Evolutionary conservation across 1,140 invertebrate genomes (phyloP), one percentile per base, ranked within the genome.

Genomic region (Monomorium pharaonis): DNA sequence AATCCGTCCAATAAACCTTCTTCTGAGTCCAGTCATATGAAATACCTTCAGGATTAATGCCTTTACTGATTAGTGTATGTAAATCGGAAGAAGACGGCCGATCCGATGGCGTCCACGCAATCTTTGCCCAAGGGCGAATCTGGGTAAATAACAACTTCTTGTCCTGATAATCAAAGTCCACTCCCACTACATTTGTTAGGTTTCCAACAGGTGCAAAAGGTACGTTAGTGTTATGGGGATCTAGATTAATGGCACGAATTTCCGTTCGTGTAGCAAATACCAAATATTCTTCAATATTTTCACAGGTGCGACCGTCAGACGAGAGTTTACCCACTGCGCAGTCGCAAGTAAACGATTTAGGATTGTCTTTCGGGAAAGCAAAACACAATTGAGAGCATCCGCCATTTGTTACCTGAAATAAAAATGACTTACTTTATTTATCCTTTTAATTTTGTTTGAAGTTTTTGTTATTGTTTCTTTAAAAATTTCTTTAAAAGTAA

Each of bases 1-100:
- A 98, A 90, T 99, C 99, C 0, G 99, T 99, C 98, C 98, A 99
- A 93, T 99, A 99, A 42, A 99, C 97, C 94, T 99, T 99, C 91
- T 98, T 98, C 86, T 98, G 98, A 0, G 98, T 99, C 99, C 99
- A 99, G 92, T 99, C 99, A 92, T 99, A 99, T 0, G 98, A 98
- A 85, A 99, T 98, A 5, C 99, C 99, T 94, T 99, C 98, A 0
- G 98, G 98, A 94, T 98, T 99, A 75, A 98, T 98, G 24, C 97
- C 97, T 92, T 97, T 97, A 76, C 95, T 97, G 16, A 98, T 96
- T 12, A 98, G 96, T 74, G 96, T 97, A n/a, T 97, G 96, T n/a
- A 98, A 96, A 58, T 96, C 95, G 3, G 94, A 93, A 2, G 94
- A 93, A 1, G 95, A 96, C 0, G 97, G 97, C 87, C 96, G 96